Conservation (phyloP, 2,113 vertebrate genomes). For the Arothron firmamentum region DNA sequence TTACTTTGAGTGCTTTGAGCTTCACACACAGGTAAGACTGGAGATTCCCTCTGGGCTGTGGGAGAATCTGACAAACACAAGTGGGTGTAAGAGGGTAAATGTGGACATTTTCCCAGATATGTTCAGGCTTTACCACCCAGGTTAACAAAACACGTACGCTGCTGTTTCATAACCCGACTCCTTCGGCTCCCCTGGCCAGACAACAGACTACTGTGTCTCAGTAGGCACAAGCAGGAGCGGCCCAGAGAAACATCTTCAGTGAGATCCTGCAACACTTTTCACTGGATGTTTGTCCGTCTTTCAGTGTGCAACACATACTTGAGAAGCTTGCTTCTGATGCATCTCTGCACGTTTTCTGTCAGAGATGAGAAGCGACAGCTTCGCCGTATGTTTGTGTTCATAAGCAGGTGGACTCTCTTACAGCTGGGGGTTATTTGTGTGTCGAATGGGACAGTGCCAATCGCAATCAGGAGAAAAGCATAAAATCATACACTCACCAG, state of each 20-base stretch:
- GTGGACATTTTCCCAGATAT: conserved; percentile 63
- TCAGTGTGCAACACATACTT: not conserved
- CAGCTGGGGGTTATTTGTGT: conserved; percentile 37
- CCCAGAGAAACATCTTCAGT: conserved; percentile 32
- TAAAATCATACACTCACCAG: conserved; percentile 22
- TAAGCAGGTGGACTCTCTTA: conserved; percentile 54
- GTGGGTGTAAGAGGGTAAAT: conserved; percentile 46
- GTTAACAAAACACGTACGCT: conserved; percentile 69
- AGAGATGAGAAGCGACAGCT: conserved; percentile 45
- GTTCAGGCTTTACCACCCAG: conserved; percentile 65
- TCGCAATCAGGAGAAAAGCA: conserved; percentile 49
- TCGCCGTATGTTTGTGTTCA: conserved; percentile 46
- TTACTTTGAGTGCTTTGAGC: not conserved
- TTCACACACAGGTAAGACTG: conserved; percentile 6
- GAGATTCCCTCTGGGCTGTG: conserved; percentile 13
- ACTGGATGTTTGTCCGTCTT: not conserved
- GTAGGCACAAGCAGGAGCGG: conserved; percentile 37
- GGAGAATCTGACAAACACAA: conserved; percentile 15
- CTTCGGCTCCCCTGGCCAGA: conserved; percentile 44
- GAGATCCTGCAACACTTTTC: conserved; percentile 6
- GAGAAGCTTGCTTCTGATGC: conserved; percentile 34
- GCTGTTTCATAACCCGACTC: conserved; percentile 58
- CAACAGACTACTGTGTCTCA: conserved; percentile 69
- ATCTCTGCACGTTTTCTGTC: conserved; percentile 4
- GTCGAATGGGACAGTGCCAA: conserved; percentile 29